phyloP scores from a whole-genome alignment of 2,797 vertebrate genomes.

The Natrix natrix region DNA sequence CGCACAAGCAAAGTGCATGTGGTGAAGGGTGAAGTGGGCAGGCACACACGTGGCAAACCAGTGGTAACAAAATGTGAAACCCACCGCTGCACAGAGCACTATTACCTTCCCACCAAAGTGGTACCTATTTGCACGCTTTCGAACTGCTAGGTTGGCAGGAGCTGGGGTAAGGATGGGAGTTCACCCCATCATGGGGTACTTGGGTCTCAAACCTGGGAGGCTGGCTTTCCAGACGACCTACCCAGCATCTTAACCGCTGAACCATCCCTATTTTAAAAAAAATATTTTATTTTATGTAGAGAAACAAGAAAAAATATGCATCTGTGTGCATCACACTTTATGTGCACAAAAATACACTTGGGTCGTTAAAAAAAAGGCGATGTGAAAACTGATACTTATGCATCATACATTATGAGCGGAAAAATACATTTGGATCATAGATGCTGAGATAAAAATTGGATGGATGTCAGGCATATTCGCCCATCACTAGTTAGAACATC shows the following conservation, averaged over 20 bases:
- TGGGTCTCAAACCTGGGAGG: neutral
- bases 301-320: neutral
- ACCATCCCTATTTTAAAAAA: neutral
- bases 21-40: too few species aligned
- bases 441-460: neutral
- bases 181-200: neutral
- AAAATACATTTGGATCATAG: neutral
- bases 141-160: too few species aligned
- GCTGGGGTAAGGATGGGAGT: too few species aligned
- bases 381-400: neutral
- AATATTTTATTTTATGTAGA: neutral
- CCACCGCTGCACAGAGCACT: too few species aligned
- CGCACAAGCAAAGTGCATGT: too few species aligned
- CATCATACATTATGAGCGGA: neutral
- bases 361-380: neutral
- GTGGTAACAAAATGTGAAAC: too few species aligned
- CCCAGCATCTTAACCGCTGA: neutral
- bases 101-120: neutral
- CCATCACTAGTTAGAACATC: constrained; percentile 2
- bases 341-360: neutral
- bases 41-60: too few species aligned
- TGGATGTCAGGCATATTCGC: neutral
- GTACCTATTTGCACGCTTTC: neutral
- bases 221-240: neutral
- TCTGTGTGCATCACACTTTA: neutral